These are phyloP conservation scores for Pseudorhombus dupliciocellatus DNA, from an alignment of 2,113 vertebrate genomes.

Conservation along the genomic window DNA sequence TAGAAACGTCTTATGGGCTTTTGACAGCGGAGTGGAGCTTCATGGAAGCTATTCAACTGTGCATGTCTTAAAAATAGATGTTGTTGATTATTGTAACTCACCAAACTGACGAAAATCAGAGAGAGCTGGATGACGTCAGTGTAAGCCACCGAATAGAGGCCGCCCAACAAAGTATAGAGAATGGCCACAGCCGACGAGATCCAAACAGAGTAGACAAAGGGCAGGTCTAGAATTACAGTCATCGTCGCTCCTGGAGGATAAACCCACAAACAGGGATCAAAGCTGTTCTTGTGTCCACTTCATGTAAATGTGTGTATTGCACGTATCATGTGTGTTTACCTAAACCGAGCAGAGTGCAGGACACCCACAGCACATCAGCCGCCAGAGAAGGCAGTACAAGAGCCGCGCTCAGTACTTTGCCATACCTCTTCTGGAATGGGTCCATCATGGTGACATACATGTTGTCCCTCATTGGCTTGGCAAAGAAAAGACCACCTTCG, in stretches of 20 bases:
- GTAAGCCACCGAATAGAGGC: slow-evolving; percentile 76
- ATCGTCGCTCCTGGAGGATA: slow-evolving; percentile 65
- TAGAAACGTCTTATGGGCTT: no score
- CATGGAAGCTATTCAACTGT: neutral
- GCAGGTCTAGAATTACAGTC: slow-evolving; percentile 68
- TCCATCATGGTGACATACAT: slow-evolving; percentile 85
- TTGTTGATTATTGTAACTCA: slow-evolving; percentile 36
- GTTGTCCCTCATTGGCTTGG: slow-evolving; percentile 83
- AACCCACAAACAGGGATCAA: neutral
- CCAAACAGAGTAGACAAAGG: slow-evolving; percentile 49
- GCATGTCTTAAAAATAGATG: neutral
- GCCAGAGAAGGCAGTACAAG: slow-evolving; percentile 81
- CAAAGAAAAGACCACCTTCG: slow-evolving; percentile 82
- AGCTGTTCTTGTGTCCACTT: neutral
- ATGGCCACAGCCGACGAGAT: slow-evolving; percentile 72
- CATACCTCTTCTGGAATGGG: slow-evolving; percentile 81
- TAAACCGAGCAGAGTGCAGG: slow-evolving; percentile 80
- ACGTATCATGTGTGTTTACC: slow-evolving; percentile 63
- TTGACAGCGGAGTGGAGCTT: no score
- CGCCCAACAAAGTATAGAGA: slow-evolving; percentile 73
- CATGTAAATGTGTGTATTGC: neutral
- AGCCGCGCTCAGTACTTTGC: slow-evolving; percentile 72
- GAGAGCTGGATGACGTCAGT: slow-evolving; percentile 73
- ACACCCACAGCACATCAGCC: slow-evolving; percentile 83
- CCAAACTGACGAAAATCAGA: slow-evolving; percentile 62